These are phyloP conservation scores for Drosophila rufa DNA, from an alignment of 1,140 invertebrate genomes.

Conservation along the genomic window DNA sequence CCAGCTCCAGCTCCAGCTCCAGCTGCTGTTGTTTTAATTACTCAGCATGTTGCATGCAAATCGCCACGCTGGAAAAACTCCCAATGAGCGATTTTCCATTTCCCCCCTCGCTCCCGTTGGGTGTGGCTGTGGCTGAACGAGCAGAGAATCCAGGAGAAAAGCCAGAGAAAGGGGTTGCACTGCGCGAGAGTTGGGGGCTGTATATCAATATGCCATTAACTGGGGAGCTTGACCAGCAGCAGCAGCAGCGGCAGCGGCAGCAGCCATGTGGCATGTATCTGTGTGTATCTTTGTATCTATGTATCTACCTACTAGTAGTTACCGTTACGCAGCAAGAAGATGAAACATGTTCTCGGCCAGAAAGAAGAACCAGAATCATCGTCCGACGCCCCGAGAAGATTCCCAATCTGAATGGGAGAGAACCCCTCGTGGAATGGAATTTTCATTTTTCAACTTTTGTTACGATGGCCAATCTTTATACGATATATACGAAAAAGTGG, in stretches of 20 bases:
- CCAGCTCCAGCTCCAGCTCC: neutral
- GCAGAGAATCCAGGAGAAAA: neutral
- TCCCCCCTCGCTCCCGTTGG: constrained; percentile 21
- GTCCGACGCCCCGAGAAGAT: neutral
- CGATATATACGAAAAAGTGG: constrained; percentile 40
- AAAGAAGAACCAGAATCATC: constrained; percentile 23
- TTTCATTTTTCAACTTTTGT: constrained; percentile 30
- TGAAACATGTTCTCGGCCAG: constrained; percentile 40
- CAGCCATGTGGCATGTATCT: neutral
- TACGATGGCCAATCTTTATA: constrained; percentile 17
- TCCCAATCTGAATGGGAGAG: constrained; percentile 14
- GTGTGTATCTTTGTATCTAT: constrained; percentile 31
- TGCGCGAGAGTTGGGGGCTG: constrained; percentile 8
- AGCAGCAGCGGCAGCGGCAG: too few species aligned
- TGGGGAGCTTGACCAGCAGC: constrained; percentile 8
- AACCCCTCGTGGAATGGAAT: constrained; percentile 17
- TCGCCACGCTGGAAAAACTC: constrained; percentile 32
- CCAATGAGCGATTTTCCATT: constrained; percentile 51
- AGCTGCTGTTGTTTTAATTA: constrained; percentile 64
- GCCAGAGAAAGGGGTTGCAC: constrained; percentile 6
- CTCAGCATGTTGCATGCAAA: constrained; percentile 76
- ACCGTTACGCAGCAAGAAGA: constrained; percentile 78
- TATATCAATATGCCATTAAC: constrained; percentile 69
- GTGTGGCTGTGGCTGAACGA: constrained; percentile 17
- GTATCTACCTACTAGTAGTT: constrained; percentile 65